A percentile compares a stretch with the other conserved stretches of the same genome.
Evolutionary conservation across 2,888 invertebrate genomes (phyloP).

Genomic region (Drosophila suboccidentalis): DNA sequence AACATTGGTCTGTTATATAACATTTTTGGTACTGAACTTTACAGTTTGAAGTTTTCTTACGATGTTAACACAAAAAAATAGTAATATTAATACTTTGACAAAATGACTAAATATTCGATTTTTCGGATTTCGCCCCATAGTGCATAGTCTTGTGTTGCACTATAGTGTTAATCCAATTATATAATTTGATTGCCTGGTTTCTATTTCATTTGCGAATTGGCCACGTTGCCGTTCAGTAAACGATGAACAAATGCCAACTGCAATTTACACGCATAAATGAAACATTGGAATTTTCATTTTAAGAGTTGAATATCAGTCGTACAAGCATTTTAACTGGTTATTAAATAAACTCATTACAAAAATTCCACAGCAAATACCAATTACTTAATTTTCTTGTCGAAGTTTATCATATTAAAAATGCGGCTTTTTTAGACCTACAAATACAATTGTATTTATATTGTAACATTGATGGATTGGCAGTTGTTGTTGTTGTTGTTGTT

Average conservation of each 20-base stretch:
- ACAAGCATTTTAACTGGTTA: background rate
- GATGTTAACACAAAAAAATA: no score
- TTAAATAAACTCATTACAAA: background rate
- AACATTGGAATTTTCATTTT: background rate
- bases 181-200: constrained; percentile 2
- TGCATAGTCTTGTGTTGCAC: background rate
- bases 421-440: background rate
- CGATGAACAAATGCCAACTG: background rate
- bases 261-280: background rate
- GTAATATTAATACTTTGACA: no score
- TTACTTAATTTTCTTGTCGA: background rate
- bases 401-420: background rate
- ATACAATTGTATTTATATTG: background rate
- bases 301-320: background rate
- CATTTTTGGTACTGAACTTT: no score
- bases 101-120: no score
- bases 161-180: background rate
- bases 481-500: background rate
- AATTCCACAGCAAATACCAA: background rate
- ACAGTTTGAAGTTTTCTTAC: no score
- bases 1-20: no score
- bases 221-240: background rate
- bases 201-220: background rate
- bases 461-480: constrained; percentile 1
- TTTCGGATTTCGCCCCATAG: no score